Evolutionary conservation across 2,797 vertebrate genomes (phyloP).

Genomic region (Mallotus villosus): DNA sequence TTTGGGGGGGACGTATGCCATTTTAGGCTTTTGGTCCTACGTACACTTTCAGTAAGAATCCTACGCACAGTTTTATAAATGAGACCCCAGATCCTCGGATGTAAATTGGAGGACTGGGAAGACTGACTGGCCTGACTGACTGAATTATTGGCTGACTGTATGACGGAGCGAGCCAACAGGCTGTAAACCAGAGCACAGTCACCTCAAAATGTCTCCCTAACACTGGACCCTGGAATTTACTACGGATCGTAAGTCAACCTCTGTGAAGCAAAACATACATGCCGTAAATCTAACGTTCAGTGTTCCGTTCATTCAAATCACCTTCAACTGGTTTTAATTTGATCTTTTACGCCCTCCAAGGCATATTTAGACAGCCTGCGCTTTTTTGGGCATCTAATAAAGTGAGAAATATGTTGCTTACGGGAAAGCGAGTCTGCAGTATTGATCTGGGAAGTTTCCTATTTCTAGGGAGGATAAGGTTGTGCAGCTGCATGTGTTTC

Average conservation of each 20-base stretch:
- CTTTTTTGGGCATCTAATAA: slow-evolving; percentile 13
- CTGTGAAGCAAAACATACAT: slow-evolving; percentile 32
- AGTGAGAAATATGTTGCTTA: slow-evolving; percentile 37
- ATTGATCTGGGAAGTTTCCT: not conserved
- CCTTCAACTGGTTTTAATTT: slow-evolving; percentile 44
- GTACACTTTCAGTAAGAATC: no score
- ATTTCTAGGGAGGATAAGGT: not conserved
- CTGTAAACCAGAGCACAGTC: slow-evolving; percentile 9
- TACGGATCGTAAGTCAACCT: slow-evolving; percentile 17
- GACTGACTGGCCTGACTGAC: not conserved
- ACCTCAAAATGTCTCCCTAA: slow-evolving; percentile 26
- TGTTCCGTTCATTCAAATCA: slow-evolving; percentile 32
- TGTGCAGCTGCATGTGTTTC: not conserved
- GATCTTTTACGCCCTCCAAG: slow-evolving; percentile 15
- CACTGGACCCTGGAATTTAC: slow-evolving; percentile 42
- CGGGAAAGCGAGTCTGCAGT: slow-evolving; percentile 17
- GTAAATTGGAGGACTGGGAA: not conserved
- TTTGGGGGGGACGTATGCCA: no score
- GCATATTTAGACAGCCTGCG: slow-evolving; percentile 23
- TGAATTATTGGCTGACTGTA: not conserved
- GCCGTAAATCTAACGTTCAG: slow-evolving; percentile 30
- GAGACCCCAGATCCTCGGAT: slow-evolving; percentile 4
- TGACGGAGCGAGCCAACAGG: slow-evolving; percentile 11
- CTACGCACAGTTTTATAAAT: no score
- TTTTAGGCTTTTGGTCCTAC: no score